Base-by-base conservation (phyloP, 2,797 vertebrate genomes). In the Phataginus tricuspis region DNA sequence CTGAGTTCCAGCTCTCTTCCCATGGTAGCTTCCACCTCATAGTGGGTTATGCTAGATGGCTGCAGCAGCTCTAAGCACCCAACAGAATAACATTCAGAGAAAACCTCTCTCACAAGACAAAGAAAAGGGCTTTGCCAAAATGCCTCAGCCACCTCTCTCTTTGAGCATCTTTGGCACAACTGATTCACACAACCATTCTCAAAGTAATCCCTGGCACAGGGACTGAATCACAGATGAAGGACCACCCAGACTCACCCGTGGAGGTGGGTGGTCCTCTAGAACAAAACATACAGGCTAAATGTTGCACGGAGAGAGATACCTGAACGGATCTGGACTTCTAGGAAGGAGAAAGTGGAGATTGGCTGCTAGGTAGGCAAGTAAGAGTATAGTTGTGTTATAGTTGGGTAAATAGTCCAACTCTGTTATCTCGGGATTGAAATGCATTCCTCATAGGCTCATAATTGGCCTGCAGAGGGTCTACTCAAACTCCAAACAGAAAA, bases 71-170 rank as follows among this genome's bases (percentile, higher is more conserved):
- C 34, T 51, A 86, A 71, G 18, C 12, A 51, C 79, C 59, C 45
- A 12, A 63, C 2, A 72, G 16, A 61, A 68, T 16, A 42, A 74
- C 51, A 49, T 63, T 90, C 37, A 71, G 5, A 90, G 57, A 27
- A 78, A 92, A 84, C 2, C 4, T 82, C 31, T 53, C 37, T 64
- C 16, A 51, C 11, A 69, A 83, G 27, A 92, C 2, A 5, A 55
- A 96, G 34, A 7, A 59, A 92, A 72, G 4, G 25, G 18, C 74
- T 87, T 84, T 75, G 61, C 29, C 49, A 72, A 49, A 71, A 42
- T 13, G 29, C 27, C 14, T 86, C 39, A 80, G 82, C 11, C 29
- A 77, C 88, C 7, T 25, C 74, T 45, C 12, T 93, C 74, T 37
- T 69, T 34, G n/a, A 85, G 34, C 37, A 31, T 51, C n/a, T 69